Conservation (phyloP, 2,888 invertebrate genomes). For the Andrena minutula region DNA sequence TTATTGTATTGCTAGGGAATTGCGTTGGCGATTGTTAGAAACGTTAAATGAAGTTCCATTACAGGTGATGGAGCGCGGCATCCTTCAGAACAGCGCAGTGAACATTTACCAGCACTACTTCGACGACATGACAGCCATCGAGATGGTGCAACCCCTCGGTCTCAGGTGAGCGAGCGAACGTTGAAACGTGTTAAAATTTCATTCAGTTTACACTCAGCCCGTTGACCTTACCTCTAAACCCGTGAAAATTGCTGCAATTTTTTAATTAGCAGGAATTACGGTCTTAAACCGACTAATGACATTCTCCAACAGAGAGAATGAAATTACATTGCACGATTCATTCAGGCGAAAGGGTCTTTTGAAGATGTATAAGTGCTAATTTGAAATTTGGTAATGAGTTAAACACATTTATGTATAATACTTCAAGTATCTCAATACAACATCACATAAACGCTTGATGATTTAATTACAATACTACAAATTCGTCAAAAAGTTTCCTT, state of each 20-base stretch:
- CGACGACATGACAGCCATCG: constrained; percentile 90
- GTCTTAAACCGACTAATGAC: not conserved
- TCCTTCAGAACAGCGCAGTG: constrained; percentile 96
- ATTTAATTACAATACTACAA: no score
- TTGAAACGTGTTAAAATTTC: constrained; percentile 5
- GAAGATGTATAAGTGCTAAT: no score
- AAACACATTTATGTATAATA: no score
- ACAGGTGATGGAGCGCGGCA: constrained; percentile 94
- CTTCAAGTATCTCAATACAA: no score
- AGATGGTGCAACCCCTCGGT: constrained; percentile 88
- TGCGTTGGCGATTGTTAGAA: not conserved
- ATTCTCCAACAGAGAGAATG: no score
- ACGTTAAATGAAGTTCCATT: not conserved
- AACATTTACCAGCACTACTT: constrained; percentile 97
- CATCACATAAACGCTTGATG: no score
- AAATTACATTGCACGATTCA: no score
- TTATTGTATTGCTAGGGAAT: not conserved
- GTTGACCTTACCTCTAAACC: not conserved
- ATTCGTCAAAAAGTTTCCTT: no score
- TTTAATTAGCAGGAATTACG: not conserved
- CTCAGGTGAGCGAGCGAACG: constrained; percentile 71
- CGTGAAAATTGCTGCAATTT: not conserved
- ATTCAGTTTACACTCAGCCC: not conserved
- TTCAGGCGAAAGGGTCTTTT: no score
- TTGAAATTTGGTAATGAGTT: no score